These are phyloP conservation scores for Amiota mariae DNA, from an alignment of 2,888 invertebrate genomes.

Conservation along the genomic window DNA sequence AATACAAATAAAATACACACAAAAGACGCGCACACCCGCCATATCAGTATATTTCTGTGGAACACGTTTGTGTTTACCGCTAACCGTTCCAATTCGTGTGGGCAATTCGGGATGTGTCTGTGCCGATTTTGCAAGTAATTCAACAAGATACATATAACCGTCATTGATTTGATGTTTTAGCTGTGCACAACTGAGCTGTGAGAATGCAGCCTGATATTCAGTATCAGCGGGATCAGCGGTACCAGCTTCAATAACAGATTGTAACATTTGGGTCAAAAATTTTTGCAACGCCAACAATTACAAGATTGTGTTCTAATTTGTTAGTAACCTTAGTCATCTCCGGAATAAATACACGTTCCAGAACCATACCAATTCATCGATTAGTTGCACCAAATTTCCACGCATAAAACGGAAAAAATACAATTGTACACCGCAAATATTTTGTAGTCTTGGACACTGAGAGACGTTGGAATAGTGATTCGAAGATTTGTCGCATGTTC, in stretches of 20 bases:
- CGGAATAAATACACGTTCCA: slow-evolving; percentile 89
- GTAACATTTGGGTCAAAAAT: slow-evolving; percentile 80
- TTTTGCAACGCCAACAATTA: slow-evolving; percentile 91
- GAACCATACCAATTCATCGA: slow-evolving; percentile 93
- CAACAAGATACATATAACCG: slow-evolving; percentile 79
- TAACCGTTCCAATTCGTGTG: slow-evolving; percentile 79
- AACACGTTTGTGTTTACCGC: slow-evolving; percentile 78
- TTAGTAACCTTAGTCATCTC: slow-evolving; percentile 92
- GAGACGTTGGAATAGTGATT: slow-evolving; percentile 93
- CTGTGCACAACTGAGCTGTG: slow-evolving; percentile 89
- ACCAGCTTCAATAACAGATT: slow-evolving; percentile 89
- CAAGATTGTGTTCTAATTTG: slow-evolving; percentile 88
- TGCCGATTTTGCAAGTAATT: slow-evolving; percentile 81
- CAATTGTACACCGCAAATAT: slow-evolving; percentile 90
- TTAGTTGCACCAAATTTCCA: slow-evolving; percentile 86
- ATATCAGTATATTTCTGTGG: slow-evolving; percentile 81
- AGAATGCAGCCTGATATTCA: slow-evolving; percentile 90
- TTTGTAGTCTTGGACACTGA: slow-evolving; percentile 96
- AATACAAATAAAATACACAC: slow-evolving; percentile 47
- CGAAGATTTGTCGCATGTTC: slow-evolving; percentile 90
- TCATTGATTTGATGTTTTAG: slow-evolving; percentile 74
- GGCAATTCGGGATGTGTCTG: slow-evolving; percentile 79
- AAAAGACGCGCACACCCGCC: slow-evolving; percentile 79
- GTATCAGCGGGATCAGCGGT: slow-evolving; percentile 75
- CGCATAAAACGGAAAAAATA: slow-evolving; percentile 91